Base-by-base conservation (phyloP, 1,140 invertebrate genomes). In the Heliconius himera region DNA sequence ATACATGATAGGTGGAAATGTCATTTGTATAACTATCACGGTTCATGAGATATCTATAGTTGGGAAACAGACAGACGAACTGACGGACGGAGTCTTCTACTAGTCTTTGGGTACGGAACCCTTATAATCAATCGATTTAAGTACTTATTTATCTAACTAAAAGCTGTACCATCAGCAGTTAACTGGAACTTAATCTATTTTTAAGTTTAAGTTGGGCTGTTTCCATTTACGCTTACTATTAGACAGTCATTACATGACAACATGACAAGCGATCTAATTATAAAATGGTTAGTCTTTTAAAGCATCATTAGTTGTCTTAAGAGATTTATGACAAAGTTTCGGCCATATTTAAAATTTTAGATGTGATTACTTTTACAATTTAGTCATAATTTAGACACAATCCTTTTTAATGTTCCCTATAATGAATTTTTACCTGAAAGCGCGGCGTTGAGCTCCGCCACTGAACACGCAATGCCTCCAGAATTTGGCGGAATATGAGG, bases 161-260 rank as follows among this genome's bases (percentile, higher is more conserved):
- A 60, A 60, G 6, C 22, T 56, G 54, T 60, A 29, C 3, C 13
- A 26, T 29, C 22, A 5, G 3, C 29, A n/a, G 60, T 66, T 66
- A 9, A 60, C 20, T 66, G 16, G 4, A 66, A 66, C 26, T 66
- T 66, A 66, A 66, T 66, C 60, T 66, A 66, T 66, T 66, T 66
- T 66, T 66, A 66, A 29, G 60, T 66, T 56, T 56, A 56, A 22
- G 22, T 22, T 8, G 54, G 54, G 54, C n/a, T 22, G 54, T 56
- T 56, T 20, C 54, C 22, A 56, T 56, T 56, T 11, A 56, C 8
- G 3, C 41, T 46, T 46, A 56, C 54, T 22, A 56, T 22, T 56
- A 56, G 60, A 66, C 60, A 26, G 11, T 26, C 60, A 29, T 66
- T 29, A 29, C 4, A 66, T 26, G 13, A 29, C 60, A 66, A 66